Conservation (phyloP, 2,113 vertebrate species). For the Cricetomys ansorgei region DNA sequence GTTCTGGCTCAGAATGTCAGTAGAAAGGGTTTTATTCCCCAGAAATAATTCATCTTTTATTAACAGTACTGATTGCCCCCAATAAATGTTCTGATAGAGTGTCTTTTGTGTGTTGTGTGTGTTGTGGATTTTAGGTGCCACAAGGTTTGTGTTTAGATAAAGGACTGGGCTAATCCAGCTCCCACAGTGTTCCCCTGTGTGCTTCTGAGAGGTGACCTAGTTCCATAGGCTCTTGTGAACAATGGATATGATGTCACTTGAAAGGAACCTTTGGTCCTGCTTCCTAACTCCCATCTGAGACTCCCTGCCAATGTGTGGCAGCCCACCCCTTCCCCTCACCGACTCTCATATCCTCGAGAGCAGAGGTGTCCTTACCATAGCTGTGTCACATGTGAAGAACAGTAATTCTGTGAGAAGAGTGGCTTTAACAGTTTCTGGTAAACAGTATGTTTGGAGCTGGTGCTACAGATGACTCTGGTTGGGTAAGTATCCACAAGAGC, state of each 20-base stretch:
- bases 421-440: background rate
- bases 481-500: fast-evolving
- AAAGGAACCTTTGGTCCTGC: background rate
- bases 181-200: background rate
- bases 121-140: background rate
- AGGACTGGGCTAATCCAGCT: background rate
- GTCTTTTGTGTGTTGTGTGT: background rate
- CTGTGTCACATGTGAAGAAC: background rate
- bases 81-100: slow-evolving; percentile 57
- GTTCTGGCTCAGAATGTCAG: background rate
- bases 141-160: background rate
- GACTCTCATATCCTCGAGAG: background rate
- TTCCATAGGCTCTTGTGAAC: background rate
- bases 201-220: background rate
- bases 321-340: fast-evolving
- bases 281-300: background rate
- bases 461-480: no score
- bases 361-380: background rate
- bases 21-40: background rate
- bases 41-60: background rate
- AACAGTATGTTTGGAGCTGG: background rate
- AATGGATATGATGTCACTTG: background rate
- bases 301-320: background rate
- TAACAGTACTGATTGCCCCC: background rate
- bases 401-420: background rate